phyloP scores from a whole-genome alignment of 2,888 invertebrate genomes.

The Oligia latruncula region DNA sequence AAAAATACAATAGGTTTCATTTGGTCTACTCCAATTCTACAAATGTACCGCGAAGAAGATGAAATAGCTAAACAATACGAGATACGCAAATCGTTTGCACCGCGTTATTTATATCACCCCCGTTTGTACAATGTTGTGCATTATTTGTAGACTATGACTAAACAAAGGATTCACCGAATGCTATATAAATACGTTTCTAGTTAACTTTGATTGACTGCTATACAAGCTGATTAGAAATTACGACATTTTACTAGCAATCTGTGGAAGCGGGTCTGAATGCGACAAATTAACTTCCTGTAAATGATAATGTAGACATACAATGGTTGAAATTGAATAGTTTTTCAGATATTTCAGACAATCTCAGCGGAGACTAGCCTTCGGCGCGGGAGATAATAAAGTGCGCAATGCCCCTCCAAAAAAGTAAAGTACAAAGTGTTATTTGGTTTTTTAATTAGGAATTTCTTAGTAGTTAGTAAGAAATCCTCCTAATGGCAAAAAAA shows the following conservation, averaged over 20 bases:
- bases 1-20: background rate
- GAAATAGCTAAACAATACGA: constrained; percentile 32
- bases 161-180: constrained; percentile 63
- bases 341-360: too few species aligned
- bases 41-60: constrained; percentile 7
- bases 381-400: too few species aligned
- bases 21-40: constrained; percentile 10
- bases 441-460: too few species aligned
- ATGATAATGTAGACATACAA: background rate
- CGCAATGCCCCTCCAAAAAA: too few species aligned
- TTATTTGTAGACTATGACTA: constrained; percentile 66
- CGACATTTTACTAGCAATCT: background rate
- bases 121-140: constrained; percentile 53
- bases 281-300: background rate
- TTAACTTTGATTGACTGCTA: constrained; percentile 49
- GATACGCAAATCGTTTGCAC: constrained; percentile 21
- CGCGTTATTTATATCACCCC: constrained; percentile 43
- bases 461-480: too few species aligned
- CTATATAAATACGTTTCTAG: constrained; percentile 56
- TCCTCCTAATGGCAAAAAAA: too few species aligned
- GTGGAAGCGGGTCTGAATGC: background rate
- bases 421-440: too few species aligned
- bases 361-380: too few species aligned
- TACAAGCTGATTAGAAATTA: background rate
- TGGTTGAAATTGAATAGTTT: background rate